A percentile compares a stretch with the other conserved stretches of the same genome.
These are phyloP conservation scores for Galleria mellonella DNA, from an alignment of 1,140 invertebrate species.

Conservation along the genomic window DNA sequence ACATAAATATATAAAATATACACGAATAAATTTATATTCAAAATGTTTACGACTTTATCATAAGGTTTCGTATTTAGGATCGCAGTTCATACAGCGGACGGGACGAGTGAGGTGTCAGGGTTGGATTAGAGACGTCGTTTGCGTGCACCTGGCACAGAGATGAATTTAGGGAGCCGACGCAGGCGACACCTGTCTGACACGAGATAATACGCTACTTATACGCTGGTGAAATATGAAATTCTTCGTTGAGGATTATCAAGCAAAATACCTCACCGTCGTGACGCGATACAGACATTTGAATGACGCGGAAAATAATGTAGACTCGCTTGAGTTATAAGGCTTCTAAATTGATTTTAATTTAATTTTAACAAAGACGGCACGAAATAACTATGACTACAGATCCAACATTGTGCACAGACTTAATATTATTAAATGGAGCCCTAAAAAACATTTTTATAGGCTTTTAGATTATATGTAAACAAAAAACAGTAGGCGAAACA, in stretches of 20 bases:
- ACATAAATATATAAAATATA: too few relatives aligned
- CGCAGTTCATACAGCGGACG: constrained; percentile 5
- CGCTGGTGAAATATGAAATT: constrained; percentile 59
- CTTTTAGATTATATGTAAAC: too few relatives aligned
- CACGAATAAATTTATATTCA: too few relatives aligned
- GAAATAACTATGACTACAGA: too few relatives aligned
- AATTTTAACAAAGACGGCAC: too few relatives aligned
- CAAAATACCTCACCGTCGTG: constrained; percentile 10
- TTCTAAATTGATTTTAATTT: too few relatives aligned
- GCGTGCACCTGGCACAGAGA: constrained; percentile 45
- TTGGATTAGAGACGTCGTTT: constrained; percentile 45
- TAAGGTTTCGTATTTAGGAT: neutral
- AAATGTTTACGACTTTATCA: too few relatives aligned
- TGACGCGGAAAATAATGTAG: constrained; percentile 1
- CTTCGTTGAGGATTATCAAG: constrained; percentile 38
- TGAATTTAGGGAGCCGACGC: constrained; percentile 46
- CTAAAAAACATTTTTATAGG: too few relatives aligned
- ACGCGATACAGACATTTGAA: constrained; percentile 1
- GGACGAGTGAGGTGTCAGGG: constrained; percentile 16
- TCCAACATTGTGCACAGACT: too few relatives aligned
- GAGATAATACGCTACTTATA: constrained; percentile 59
- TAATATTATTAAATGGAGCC: too few relatives aligned
- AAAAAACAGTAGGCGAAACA: too few relatives aligned
- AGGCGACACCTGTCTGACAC: constrained; percentile 54
- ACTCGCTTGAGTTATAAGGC: too few relatives aligned